Evolutionary conservation across 1,140 invertebrate genomes (phyloP), one percentile per base, ranked within the genome.

Genomic region (Drosophila pseudoananassae): DNA sequence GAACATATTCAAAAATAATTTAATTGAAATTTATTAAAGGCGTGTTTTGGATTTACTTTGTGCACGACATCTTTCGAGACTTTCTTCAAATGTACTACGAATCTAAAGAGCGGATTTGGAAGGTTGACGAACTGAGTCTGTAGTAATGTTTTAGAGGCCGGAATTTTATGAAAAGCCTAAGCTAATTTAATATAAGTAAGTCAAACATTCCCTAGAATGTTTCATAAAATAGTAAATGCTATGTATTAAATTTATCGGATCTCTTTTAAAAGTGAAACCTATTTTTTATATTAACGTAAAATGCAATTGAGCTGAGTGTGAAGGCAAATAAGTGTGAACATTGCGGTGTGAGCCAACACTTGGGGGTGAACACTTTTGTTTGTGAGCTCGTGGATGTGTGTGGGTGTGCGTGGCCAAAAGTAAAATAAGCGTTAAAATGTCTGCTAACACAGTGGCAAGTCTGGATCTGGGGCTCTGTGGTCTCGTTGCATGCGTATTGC

Each of bases 361-460:
- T 27, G 51, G 31, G 54, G 43, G 58, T 52, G 52, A 4, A 45
- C 40, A 20, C 33, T 56, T 31, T 43, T 33, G 53, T 49, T n/a
- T 20, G 51, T 47, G 5, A 27, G 25, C 6, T 27, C 25, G 43
- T 47, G 38, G 45, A 20, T 20, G 31, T 47, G 70, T 73, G 69
- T 74, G 76, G 46, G 59, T 17, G 40, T 64, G 64, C n/a, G 56
- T 61, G 68, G 73, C 77, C 82, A 56, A 87, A 82, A 82, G 74
- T 89, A 89, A 89, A 90, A 84, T 89, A 90, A 90, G 77, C 85
- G 80, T 90, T 90, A 90, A 85, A 87, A 90, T 79, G 85, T 90
- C 75, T 85, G 71, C 75, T 55, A 85, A 85, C 78, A 56, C 76
- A 84, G 70, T 76, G 70, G 9, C 43, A 46, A 17, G 49, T 53